These are phyloP conservation scores for Hylyphantes graminicola DNA, from an alignment of 1,140 invertebrate genomes.

Conservation along the genomic window DNA sequence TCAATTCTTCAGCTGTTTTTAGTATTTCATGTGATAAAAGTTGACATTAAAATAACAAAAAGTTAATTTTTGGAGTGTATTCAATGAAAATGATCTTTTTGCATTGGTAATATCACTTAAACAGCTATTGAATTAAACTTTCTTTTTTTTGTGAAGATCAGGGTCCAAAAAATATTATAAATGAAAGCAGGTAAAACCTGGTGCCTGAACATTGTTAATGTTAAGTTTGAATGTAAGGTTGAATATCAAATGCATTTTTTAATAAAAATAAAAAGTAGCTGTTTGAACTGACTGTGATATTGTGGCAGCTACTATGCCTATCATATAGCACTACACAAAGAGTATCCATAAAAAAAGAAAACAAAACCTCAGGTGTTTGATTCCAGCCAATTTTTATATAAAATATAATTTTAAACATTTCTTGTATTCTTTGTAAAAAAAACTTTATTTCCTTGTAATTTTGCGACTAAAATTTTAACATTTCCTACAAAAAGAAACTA, in stretches of 20 bases:
- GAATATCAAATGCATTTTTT: slow-evolving; percentile 10
- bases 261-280: slow-evolving; percentile 48
- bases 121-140: too few relatives aligned
- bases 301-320: slow-evolving; percentile 51
- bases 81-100: too few relatives aligned
- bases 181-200: slow-evolving; percentile 21
- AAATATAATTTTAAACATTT: slow-evolving; percentile 44
- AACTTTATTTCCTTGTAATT: slow-evolving; percentile 22
- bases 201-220: slow-evolving; percentile 47
- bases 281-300: slow-evolving; percentile 54
- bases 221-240: slow-evolving; percentile 38
- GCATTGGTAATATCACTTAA: too few relatives aligned
- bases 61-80: too few relatives aligned
- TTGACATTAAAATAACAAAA: too few relatives aligned
- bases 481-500: background rate
- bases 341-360: slow-evolving; percentile 20
- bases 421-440: slow-evolving; percentile 18
- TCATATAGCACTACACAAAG: slow-evolving; percentile 2
- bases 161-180: slow-evolving; percentile 50
- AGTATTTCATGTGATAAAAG: too few relatives aligned
- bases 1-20: too few relatives aligned
- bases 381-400: slow-evolving; percentile 57
- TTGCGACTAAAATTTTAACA: slow-evolving; percentile 42
- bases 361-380: slow-evolving; percentile 52
- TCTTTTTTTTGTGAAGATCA: slow-evolving; percentile 18